A percentile compares a stretch with the other conserved stretches of the same genome.
Conservation (phyloP, 2,113 vertebrate genomes). For the Siniperca chuatsi region DNA sequence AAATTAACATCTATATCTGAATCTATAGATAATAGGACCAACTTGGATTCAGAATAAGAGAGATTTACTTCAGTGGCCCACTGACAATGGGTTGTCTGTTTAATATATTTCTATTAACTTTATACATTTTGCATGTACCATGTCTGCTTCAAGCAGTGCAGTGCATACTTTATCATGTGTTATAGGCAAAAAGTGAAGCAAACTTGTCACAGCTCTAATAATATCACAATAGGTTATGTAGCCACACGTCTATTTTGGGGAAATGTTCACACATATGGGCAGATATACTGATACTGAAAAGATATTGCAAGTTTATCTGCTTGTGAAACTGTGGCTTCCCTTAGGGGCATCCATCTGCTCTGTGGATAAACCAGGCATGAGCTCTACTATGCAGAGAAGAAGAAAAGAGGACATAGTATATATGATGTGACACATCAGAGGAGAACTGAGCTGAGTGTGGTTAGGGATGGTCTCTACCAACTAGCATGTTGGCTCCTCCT, state of each 20-base stretch:
- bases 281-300: neutral
- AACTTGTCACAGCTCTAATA: neutral
- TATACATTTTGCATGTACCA: neutral
- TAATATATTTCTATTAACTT: neutral
- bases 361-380: constrained; percentile 1
- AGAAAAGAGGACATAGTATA: neutral
- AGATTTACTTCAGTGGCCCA: neutral
- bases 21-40: neutral
- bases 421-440: neutral
- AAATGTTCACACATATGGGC: neutral
- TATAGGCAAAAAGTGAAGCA: neutral
- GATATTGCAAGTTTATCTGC: constrained; percentile 7
- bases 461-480: neutral
- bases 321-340: neutral
- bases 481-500: constrained; percentile 6
- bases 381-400: neutral
- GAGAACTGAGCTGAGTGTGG: neutral
- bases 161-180: too few relatives aligned
- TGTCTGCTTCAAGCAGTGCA: neutral
- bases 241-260: neutral
- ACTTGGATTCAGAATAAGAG: neutral
- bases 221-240: neutral
- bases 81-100: too few relatives aligned
- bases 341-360: neutral
- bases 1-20: neutral